These are phyloP conservation scores for Ictidomys tridecemlineatus DNA, from an alignment of 2,113 vertebrate genomes.

Conservation along the genomic window DNA sequence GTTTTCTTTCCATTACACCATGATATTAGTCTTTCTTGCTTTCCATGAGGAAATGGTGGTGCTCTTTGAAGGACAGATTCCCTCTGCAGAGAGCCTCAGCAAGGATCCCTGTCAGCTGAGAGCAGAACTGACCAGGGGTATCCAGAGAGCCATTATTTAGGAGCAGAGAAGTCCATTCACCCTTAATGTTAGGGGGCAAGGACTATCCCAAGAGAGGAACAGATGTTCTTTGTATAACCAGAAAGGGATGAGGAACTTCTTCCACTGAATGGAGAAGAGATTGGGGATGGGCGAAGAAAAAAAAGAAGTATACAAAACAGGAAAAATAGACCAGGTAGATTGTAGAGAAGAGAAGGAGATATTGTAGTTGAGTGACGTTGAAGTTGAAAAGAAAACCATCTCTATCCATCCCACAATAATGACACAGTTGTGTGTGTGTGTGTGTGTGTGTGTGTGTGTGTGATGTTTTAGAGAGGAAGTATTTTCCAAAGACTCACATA, in stretches of 20 bases:
- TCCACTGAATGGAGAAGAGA: background rate
- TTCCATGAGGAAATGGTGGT: background rate
- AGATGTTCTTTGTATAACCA: background rate
- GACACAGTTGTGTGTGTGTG: background rate
- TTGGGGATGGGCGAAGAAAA: background rate
- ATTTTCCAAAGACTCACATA: too few relatives aligned
- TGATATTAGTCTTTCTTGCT: background rate
- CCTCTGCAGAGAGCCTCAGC: rapidly evolving
- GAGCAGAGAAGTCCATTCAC: background rate
- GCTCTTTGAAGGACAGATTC: background rate
- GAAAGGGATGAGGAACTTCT: background rate
- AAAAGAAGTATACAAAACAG: background rate
- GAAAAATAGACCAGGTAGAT: background rate
- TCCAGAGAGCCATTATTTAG: background rate
- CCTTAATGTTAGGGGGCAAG: background rate
- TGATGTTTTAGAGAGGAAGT: background rate
- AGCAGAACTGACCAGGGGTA: background rate
- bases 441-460: background rate
- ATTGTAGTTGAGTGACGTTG: background rate
- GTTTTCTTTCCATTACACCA: background rate
- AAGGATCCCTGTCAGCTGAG: background rate
- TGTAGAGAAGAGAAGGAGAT: background rate
- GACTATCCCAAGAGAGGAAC: background rate
- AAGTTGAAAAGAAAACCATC: background rate
- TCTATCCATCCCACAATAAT: background rate